A percentile compares a stretch with the other conserved stretches of the same genome.
Conservation (phyloP, 2,113 vertebrate genomes). For the Tichodroma muraria region DNA sequence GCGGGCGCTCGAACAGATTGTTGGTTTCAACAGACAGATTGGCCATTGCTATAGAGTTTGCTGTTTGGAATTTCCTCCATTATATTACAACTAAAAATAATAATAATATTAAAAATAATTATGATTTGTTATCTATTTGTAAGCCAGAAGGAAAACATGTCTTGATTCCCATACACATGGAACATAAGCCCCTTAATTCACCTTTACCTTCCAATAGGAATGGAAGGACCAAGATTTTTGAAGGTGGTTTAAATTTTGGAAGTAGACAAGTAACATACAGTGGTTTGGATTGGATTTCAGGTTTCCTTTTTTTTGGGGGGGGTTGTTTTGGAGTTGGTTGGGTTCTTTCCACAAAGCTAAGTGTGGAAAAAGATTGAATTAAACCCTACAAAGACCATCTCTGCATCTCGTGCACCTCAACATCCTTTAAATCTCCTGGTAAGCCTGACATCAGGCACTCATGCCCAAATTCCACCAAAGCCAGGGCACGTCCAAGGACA, state of each 20-base stretch:
- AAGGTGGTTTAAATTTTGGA: background rate
- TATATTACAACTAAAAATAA: background rate
- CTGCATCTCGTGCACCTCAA: background rate
- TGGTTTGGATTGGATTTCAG: background rate
- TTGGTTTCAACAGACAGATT: slow-evolving; percentile 61
- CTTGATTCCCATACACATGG: accelerated
- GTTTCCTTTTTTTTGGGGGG: background rate
- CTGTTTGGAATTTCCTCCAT: slow-evolving; percentile 17
- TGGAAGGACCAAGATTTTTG: background rate
- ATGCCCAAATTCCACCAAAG: background rate
- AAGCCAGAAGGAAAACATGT: background rate
- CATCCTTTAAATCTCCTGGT: background rate
- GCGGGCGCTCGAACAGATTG: background rate
- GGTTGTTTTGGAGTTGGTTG: background rate
- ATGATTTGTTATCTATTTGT: background rate
- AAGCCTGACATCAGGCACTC: background rate
- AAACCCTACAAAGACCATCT: background rate
- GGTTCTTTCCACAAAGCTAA: background rate
- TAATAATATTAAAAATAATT: background rate
- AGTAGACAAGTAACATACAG: background rate
- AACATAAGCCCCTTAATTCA: background rate
- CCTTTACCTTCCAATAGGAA: background rate
- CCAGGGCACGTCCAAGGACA: background rate
- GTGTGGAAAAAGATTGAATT: background rate
- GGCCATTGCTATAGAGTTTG: slow-evolving; percentile 41